Base-by-base conservation (phyloP, 1,140 invertebrate genomes). In the Andricus grossulariae region DNA sequence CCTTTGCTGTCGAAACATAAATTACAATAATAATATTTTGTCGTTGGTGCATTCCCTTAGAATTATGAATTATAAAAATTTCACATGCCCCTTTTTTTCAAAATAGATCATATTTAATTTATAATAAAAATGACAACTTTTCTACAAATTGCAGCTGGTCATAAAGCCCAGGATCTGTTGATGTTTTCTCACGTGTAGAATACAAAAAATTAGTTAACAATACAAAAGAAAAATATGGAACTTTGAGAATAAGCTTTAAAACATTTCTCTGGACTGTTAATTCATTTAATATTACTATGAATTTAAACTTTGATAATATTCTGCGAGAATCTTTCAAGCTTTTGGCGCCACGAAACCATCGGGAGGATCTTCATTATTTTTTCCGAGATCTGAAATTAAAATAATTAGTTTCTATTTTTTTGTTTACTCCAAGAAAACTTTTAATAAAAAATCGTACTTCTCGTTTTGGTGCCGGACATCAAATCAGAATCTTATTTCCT, bases 391-490 rank as follows among this genome's bases (percentile, higher is more conserved):
- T 95, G 76, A 39, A 91, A 88, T 86, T 85, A 71, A 73, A 81
- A 79, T 52, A 52, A 75, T 45, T 32, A 73, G 21, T 74, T 72
- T 73, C 18, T 79, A 72, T 10, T 39, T 18, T 15, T 50, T n/a
- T 49, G n/a, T 71, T 49, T 10, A 10, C 49, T 5, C 12, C 13
- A 49, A 71, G 13, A 45, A n/a, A 49, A 45, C 16, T 49, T n/a
- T 21, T 8, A 72, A 6, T 8, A 72, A 50, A 51, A 45, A 54
- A 79, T 55, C 66, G 84, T 89, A 94, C 95, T 94, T 90, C 99
- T 93, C 98, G 99, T 99, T 90, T 96, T 96, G 0, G 99, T 99
- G 21, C 99, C 99, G 0, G 98, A 99, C 82, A 99, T 99, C 85
- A 99, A 99, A 71, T 97, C 95, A 91, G 99, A 99, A 85, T 99